Percentiles rank a stretch among this genome's conserved stretches.
phyloP scores from a whole-genome alignment of 2,797 vertebrate species.

The Bradypodion pumilum region DNA sequence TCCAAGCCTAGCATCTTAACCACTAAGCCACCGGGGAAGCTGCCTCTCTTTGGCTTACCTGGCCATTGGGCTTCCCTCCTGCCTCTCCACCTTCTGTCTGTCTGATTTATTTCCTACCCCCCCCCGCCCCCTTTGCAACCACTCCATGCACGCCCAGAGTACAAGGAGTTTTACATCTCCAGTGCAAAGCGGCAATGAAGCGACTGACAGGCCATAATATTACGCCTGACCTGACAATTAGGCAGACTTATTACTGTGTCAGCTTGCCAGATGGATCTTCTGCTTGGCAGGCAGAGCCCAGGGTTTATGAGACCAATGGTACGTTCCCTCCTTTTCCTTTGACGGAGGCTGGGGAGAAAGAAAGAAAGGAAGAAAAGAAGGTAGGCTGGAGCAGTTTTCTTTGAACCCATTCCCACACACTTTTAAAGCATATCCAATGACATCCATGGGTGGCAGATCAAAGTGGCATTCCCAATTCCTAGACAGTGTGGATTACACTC shows the following conservation, averaged over 20 bases:
- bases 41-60: not conserved
- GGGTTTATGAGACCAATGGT: slow-evolving; percentile 59
- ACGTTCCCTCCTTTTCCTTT: not conserved
- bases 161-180: slow-evolving; percentile 45
- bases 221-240: slow-evolving; percentile 79
- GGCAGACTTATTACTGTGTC: slow-evolving; percentile 73
- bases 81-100: slow-evolving; percentile 1
- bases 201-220: slow-evolving; percentile 70
- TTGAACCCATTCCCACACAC: slow-evolving; percentile 74
- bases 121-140: too few species aligned
- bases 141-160: not conserved
- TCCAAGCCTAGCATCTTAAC: too few species aligned
- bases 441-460: slow-evolving; percentile 75
- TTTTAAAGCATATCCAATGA: slow-evolving; percentile 75
- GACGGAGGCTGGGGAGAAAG: slow-evolving; percentile 41
- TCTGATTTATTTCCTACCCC: slow-evolving; percentile 10
- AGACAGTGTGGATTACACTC: slow-evolving; percentile 75
- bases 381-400: slow-evolving; percentile 62
- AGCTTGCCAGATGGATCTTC: slow-evolving; percentile 76
- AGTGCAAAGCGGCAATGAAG: slow-evolving; percentile 57
- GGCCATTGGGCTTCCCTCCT: not conserved
- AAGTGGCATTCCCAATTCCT: slow-evolving; percentile 71
- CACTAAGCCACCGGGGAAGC: too few species aligned
- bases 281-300: slow-evolving; percentile 27
- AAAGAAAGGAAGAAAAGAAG: slow-evolving; percentile 39